Evolutionary conservation across 2,113 vertebrate species (phyloP), one percentile per base, ranked within the genome.

Genomic region (Dasyurus viverrinus): DNA sequence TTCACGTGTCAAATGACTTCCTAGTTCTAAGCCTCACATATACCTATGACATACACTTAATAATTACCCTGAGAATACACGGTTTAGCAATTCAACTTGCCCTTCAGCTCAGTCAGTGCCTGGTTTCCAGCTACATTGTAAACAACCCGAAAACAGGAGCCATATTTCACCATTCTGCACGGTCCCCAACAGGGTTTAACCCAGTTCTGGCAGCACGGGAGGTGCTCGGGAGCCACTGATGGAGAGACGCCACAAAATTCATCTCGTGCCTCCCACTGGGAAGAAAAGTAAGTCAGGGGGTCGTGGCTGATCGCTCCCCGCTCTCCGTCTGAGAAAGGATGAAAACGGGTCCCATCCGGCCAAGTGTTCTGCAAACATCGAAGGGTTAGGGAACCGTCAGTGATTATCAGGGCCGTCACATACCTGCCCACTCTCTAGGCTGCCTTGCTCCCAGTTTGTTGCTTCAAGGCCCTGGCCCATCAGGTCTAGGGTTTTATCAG

Each of bases 351-450:
- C n/a, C n/a, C 0, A 84, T n/a, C 7, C 7, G 16, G 19, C n/a
- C 36, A 84, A n/a, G 68, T 84, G 68, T 16, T 84, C 7, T 22
- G n/a, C 14, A 42, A 84, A 42, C 68, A 36, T 42, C 6, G 14
- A 76, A 76, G 68, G 68, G 68, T 19, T n/a, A n/a, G 19, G 14
- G 68, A 76, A 76, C 7, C 5, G 14, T 5, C 16, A 42, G 2
- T 42, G 7, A n/a, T 22, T 2, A 19, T 6, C 36, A 42, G 0
- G 0, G 12, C n/a, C 1, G 16, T 12, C 68, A 42, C 0, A n/a
- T 84, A 42, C 68, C 36, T 19, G 36, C 16, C n/a, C 7, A 5
- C 60, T 16, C 27, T 36, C 57, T 27, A 4, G 11, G 8, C 10
- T 10, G 55, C 26, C 0, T 2, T 54, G 53, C 30, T 76, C 60